phyloP scores from a whole-genome alignment of 2,888 invertebrate species.

The Lepidocyrtinus sp. region DNA sequence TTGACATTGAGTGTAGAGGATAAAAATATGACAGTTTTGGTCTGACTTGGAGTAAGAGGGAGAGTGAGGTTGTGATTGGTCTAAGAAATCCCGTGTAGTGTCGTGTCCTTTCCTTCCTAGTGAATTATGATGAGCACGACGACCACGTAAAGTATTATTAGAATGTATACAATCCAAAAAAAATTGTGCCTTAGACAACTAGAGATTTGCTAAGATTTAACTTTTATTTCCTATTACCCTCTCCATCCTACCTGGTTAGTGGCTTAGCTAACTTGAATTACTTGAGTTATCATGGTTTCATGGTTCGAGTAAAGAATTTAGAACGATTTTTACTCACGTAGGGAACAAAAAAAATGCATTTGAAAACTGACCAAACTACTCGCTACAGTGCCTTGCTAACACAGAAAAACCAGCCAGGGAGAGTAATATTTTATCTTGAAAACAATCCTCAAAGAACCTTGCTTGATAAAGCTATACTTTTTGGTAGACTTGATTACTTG shows the following conservation, averaged over 20 bases:
- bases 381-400: neutral
- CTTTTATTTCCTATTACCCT: slow-evolving; percentile 14
- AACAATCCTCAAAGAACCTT: neutral
- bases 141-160: neutral
- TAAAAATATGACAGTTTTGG: neutral
- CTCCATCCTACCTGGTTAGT: neutral
- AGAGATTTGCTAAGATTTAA: neutral
- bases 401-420: neutral
- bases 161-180: neutral
- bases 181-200: slow-evolving; percentile 18
- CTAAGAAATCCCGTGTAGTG: too few relatives aligned
- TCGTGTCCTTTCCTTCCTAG: slow-evolving; percentile 10
- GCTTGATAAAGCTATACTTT: neutral
- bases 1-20: neutral
- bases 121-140: slow-evolving; percentile 7
- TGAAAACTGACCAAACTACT: slow-evolving; percentile 1
- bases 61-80: too few relatives aligned
- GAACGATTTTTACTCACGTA: slow-evolving; percentile 7
- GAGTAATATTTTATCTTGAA: slow-evolving; percentile 20
- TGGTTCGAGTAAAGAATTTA: neutral
- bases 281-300: too few relatives aligned
- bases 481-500: slow-evolving; percentile 16
- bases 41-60: too few relatives aligned
- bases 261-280: neutral
- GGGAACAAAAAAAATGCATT: slow-evolving; percentile 2